Evolutionary conservation across 2,888 invertebrate genomes (phyloP).

Genomic region (Callinectes sapidus): DNA sequence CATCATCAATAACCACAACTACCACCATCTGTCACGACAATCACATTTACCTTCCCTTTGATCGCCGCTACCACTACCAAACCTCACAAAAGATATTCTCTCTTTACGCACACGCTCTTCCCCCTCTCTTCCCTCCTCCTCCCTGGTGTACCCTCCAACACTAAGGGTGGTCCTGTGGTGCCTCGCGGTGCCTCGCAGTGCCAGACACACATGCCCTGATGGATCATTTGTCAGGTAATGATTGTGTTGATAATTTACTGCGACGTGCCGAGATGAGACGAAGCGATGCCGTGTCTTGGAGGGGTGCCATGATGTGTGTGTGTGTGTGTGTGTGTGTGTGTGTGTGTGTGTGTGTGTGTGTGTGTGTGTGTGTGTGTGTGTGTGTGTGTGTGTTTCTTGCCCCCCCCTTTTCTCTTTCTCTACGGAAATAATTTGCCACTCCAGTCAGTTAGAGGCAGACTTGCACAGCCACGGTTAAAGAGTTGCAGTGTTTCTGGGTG

Average conservation of each 20-base stretch:
- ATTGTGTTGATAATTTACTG: conserved; percentile 55
- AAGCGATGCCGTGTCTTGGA: conserved; percentile 34
- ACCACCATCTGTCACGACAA: conserved; percentile 36
- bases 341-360: conserved; percentile 32
- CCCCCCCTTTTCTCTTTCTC: background rate
- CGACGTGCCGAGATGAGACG: conserved; percentile 48
- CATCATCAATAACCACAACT: background rate
- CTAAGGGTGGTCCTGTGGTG: conserved; percentile 35
- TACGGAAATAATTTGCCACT: background rate
- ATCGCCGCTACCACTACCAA: background rate
- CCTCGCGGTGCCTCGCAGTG: conserved; percentile 39
- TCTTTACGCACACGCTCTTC: background rate
- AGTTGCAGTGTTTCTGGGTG: background rate
- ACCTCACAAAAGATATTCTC: conserved; percentile 18
- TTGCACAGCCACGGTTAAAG: background rate
- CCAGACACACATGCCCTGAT: conserved; percentile 33
- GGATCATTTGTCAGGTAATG: conserved; percentile 56
- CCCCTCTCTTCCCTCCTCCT: background rate
- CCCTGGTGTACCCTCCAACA: conserved; percentile 22
- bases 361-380: conserved; percentile 7
- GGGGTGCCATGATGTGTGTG: conserved; percentile 36
- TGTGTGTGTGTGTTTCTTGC: background rate
- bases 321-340: conserved; percentile 30
- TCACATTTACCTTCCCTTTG: conserved; percentile 27
- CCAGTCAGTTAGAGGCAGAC: background rate